phyloP scores from a whole-genome alignment of 2,888 invertebrate genomes.

The Lepidochitona cinerea region DNA sequence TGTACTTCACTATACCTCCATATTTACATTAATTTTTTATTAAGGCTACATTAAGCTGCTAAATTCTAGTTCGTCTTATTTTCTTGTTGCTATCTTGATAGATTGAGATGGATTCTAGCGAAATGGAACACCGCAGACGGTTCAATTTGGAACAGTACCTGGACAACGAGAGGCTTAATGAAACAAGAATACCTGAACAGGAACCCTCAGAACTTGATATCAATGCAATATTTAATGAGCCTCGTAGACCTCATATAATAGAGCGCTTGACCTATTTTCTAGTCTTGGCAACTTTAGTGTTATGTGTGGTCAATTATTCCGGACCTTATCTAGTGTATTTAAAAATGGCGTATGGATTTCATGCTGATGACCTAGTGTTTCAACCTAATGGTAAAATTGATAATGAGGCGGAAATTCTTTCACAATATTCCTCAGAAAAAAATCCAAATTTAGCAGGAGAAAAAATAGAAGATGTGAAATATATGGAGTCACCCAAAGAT shows the following conservation, averaged over 20 bases:
- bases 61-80: too few species aligned
- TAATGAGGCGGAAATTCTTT: background rate
- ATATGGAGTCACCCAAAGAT: background rate
- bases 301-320: background rate
- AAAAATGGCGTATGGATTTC: slow-evolving; percentile 2
- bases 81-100: too few species aligned
- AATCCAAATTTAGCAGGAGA: too few species aligned
- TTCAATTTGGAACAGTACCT: background rate
- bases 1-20: too few species aligned
- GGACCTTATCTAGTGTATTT: slow-evolving; percentile 2
- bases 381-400: background rate
- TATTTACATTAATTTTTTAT: too few species aligned
- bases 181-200: background rate
- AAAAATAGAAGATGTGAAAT: background rate
- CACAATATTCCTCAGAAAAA: background rate
- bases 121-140: background rate
- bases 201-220: background rate
- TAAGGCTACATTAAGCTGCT: too few species aligned
- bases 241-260: background rate
- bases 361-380: background rate
- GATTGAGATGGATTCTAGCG: background rate
- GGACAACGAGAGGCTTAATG: background rate
- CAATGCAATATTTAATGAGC: background rate
- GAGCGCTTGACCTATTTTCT: background rate
- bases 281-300: background rate